A percentile compares a stretch with the other conserved stretches of the same genome.
Conservation (phyloP, 1,140 invertebrate species). For the Hypsibius dujardini region DNA sequence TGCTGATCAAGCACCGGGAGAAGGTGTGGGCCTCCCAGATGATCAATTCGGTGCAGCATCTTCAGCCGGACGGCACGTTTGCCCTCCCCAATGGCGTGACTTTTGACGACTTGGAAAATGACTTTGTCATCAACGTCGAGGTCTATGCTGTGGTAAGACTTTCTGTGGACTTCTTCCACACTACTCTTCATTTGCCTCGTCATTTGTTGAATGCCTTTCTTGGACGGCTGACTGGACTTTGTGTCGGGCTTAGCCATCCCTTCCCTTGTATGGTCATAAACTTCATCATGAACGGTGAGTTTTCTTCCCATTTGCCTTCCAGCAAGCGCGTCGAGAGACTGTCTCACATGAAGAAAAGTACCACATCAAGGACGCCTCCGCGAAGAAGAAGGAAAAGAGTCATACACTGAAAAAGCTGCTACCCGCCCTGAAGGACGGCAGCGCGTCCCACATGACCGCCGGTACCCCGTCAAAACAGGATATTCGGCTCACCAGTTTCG, state of each 20-base stretch:
- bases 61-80: constrained; percentile 10
- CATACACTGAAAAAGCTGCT: neutral
- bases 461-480: constrained; percentile 5
- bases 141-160: constrained; percentile 7
- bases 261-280: neutral
- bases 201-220: neutral
- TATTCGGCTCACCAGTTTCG: neutral
- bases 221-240: neutral
- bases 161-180: neutral
- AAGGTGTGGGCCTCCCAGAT: neutral
- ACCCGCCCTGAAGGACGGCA: neutral
- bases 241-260: neutral
- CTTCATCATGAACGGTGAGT: neutral
- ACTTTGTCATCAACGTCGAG: constrained; percentile 7
- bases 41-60: constrained; percentile 7
- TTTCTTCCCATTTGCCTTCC: neutral
- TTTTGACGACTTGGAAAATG: constrained; percentile 9
- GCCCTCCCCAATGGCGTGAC: neutral
- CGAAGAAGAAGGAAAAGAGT: constrained; percentile 3
- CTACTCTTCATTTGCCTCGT: neutral
- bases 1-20: neutral
- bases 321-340: neutral
- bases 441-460: neutral
- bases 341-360: constrained; percentile 8
- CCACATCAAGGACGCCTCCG: neutral